Percentiles rank a stretch among this genome's conserved stretches.
phyloP scores from a whole-genome alignment of 2,888 invertebrate genomes.

The Willowsia nigromaculata region DNA sequence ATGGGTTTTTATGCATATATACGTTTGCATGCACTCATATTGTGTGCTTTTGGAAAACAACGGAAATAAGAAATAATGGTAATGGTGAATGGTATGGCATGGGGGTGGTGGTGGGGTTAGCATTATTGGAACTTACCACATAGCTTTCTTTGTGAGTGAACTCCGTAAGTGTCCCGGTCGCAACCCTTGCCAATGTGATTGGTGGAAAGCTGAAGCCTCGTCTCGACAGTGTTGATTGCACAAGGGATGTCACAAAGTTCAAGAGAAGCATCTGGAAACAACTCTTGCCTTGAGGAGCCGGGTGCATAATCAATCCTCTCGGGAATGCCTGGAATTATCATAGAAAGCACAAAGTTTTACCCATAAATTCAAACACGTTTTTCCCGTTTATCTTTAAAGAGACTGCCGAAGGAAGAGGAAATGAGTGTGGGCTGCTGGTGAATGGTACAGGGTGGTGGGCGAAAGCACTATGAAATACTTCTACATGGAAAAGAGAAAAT shows the following conservation, averaged over 20 bases:
- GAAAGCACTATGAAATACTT: slow-evolving; percentile 4
- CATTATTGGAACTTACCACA: slow-evolving; percentile 84
- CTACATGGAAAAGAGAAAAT: not conserved
- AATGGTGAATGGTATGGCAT: slow-evolving; percentile 37
- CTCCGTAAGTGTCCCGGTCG: slow-evolving; percentile 95
- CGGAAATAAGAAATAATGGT: slow-evolving; percentile 53
- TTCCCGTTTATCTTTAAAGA: slow-evolving; percentile 63
- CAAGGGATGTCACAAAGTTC: slow-evolving; percentile 83
- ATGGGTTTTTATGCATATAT: slow-evolving; percentile 20
- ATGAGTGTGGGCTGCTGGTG: not conserved
- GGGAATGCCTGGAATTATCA: slow-evolving; percentile 84
- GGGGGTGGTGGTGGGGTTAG: not conserved
- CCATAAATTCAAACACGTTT: slow-evolving; percentile 76
- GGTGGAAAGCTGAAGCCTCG: slow-evolving; percentile 85
- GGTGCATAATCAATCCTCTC: slow-evolving; percentile 93
- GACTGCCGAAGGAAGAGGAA: slow-evolving; percentile 53
- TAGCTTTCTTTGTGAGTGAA: slow-evolving; percentile 90
- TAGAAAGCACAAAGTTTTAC: slow-evolving; percentile 78
- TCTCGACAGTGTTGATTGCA: slow-evolving; percentile 80
- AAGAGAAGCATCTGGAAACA: slow-evolving; percentile 88
- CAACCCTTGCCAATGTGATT: slow-evolving; percentile 97
- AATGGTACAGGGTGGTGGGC: slow-evolving; percentile 13
- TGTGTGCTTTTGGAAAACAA: slow-evolving; percentile 12
- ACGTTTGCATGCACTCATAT: not conserved
- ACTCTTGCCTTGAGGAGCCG: slow-evolving; percentile 85